Evolutionary conservation across 2,113 vertebrate species (phyloP), one percentile per base, ranked within the genome.

Genomic region (Vombatus ursinus): DNA sequence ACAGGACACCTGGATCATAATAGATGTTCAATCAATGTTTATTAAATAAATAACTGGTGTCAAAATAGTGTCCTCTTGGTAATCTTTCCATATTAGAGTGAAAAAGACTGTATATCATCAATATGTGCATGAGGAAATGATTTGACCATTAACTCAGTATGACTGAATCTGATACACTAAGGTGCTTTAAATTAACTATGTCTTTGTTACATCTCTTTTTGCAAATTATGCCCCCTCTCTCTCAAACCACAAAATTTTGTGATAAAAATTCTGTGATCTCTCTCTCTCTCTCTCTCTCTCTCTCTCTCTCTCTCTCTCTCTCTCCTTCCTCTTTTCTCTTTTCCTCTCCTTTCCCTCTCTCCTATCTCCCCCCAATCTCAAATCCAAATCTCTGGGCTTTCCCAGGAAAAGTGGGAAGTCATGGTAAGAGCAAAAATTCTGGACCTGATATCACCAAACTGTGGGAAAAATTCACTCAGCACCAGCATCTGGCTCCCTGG

Each of bases 401-500:
- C 96, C 92, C 91, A 52, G 95, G 92, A 90, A 97, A 31, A 92
- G 96, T 97, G 93, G 95, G 96, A 98, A 98, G 93, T n/a, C 10
- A 90, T 93, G 16, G n/a, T 28, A 11, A 68, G 49, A n/a, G 12
- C 44, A 24, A 3, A 3, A 12, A 50, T 48, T 97, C 96, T 96
- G 94, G 96, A 98, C 93, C 93, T 77, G 57, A 95, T 91, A 94
- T 97, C 49, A 97, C 97, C 95, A 98, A 98, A 96, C 8, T 5
- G 95, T 97, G 97, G 97, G 48, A 98, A 97, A 97, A 94, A 98
- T 91, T 97, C 95, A 97, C 96, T 97, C 91, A 4, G 16, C 95
- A 98, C 95, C 96, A 98, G 97, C 98, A 97, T 98, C 98, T 98
- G 98, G 97, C 96, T 98, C 96, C 96, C 98, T 98, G 98, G 97